Base-by-base conservation (phyloP, 2,113 vertebrate genomes). In the Azemiops feae region DNA sequence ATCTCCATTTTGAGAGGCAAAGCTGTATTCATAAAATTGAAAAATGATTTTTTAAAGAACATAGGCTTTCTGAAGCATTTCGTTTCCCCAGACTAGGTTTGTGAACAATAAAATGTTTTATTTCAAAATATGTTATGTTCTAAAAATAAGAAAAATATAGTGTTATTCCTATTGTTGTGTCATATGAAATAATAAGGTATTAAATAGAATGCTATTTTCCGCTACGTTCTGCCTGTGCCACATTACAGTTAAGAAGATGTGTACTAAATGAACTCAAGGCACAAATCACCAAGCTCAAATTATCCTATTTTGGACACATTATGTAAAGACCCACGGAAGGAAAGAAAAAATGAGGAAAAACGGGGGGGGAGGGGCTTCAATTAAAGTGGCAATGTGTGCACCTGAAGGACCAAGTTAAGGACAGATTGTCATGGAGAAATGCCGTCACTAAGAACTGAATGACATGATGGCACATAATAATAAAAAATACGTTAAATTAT, bases 31-130 rank as follows among this genome's bases (percentile, higher is more conserved):
- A 87, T 58, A 92, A 94, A 90, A 92, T 87, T 96, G 93, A 94
- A 89, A 93, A 54, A 88, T 45, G 23, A 94, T 14, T 30, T 64
- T 96, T 95, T 94, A 81, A 94, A 81, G 7, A 81, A 81, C 18
- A 92, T 88, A 96, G 97, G 53, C 5, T 45, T 95, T 95, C 92
- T 95, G 91, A 93, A 94, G 90, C 95, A 34, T 93, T 93, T 95
- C 95, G 52, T 94, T 30, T 96, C 96, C 95, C 95, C 94, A 94
- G 25, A 43, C 57, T 95, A 93, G 92, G 91, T 88, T 94, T 93
- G 93, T 94, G 94, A 93, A 39, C 96, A 96, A 97, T 97, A 97
- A 97, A 97, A 55, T 91, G 39, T 92, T 95, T 85, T 12, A 95
- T 96, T 96, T 95, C 85, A 94, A 93, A 96, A 94, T 89, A 6